Base-by-base conservation (phyloP, 2,888 invertebrate genomes). In the Criorhina ranunculi region DNA sequence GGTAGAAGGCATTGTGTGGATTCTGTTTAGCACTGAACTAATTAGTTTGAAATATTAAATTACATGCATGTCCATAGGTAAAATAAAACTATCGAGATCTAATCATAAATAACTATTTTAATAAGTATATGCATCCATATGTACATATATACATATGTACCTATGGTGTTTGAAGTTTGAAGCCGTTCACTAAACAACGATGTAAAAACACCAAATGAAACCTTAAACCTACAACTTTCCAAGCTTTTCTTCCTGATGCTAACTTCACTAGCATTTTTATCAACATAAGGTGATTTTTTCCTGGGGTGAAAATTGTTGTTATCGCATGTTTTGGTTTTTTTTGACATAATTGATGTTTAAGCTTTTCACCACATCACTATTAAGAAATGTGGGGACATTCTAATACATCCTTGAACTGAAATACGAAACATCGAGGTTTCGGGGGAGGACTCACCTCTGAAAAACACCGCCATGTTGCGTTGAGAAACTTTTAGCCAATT, bases 401-500 rank as follows among this genome's bases (percentile, higher is more conserved):
- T 19, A 46, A 4, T n/a, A 29, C 12, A 29, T 11, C 17, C n/a
- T 49, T n/a, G 49, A 3, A 33, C 7, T 40, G 3, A 60, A 15
- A 33, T 9, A 15, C 15, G 9, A 12, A 5, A 46, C 33, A 11
- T 49, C 37, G 37, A 5, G 40, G 8, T 35, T 31, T 40, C 8
- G 15, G 17, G 40, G 59, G 40, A 69, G 55, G 44, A 70, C 19
- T 80, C 40, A 70, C 51, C 57, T 53, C 33, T 76, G 64, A 53
- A 85, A 85, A 69, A 42, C 37, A 11, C 51, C 9, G 37, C 59
- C 79, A 79, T 79, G 40, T 85, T 80, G 64, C 17, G 17, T 66
- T 80, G 64, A 75, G 66, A 80, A 59, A 70, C 85, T 85, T 85
- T 80, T 12, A 49, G 44, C 62, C 64, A 66, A 60, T 53, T 60